These are phyloP conservation scores for Scolopax rusticola DNA, from an alignment of 2,797 vertebrate genomes.

Conservation along the genomic window DNA sequence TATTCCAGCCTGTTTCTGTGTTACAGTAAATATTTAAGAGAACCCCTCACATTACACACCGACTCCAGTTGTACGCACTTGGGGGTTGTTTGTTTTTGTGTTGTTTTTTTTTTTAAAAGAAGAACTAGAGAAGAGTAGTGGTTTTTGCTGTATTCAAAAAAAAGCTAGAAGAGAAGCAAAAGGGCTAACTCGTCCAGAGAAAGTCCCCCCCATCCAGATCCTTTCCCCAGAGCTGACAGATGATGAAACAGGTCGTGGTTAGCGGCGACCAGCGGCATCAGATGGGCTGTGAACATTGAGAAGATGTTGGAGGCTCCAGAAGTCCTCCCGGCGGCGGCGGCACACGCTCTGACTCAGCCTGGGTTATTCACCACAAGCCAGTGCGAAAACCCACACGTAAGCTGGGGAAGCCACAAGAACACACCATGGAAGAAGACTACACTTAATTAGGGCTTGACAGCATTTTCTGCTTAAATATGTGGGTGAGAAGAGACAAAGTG, in stretches of 20 bases:
- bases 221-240: not conserved
- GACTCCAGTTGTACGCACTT: too few species aligned
- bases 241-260: rapidly evolving
- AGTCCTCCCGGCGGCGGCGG: not conserved
- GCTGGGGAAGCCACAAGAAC: constrained; percentile 36
- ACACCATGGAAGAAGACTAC: not conserved
- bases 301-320: not conserved
- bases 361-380: constrained; percentile 19
- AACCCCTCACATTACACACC: not conserved
- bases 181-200: rapidly evolving
- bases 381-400: constrained; percentile 24
- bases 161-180: not conserved
- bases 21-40: not conserved
- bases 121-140: not conserved
- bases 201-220: rapidly evolving
- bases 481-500: not conserved
- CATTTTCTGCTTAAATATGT: not conserved
- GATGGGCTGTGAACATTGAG: rapidly evolving
- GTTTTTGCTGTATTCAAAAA: not conserved
- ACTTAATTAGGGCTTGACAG: constrained; percentile 30
- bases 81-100: too few species aligned
- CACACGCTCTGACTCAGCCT: not conserved
- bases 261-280: rapidly evolving
- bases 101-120: not conserved
- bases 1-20: not conserved